Evolutionary conservation across 2,113 vertebrate species (phyloP), one percentile per base, ranked within the genome.

Genomic region (Recurvirostra avosetta): DNA sequence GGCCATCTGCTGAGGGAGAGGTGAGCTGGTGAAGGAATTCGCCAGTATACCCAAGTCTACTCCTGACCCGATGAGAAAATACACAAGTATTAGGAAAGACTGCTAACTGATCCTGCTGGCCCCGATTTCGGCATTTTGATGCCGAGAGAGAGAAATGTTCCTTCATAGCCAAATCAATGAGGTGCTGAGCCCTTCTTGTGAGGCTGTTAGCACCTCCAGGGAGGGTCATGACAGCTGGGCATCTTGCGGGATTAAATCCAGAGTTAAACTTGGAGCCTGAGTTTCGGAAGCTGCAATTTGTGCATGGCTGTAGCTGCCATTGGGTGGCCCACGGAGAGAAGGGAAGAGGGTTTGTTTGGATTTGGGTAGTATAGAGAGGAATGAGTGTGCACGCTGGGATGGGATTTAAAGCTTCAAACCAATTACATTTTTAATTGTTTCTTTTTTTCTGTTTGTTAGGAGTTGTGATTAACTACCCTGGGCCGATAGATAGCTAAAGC

Each of bases 361-460:
- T 92, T 88, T 88, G 73, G 81, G 49, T 79, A 58, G 74, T 53
- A 23, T 43, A 17, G 6, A 62, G 74, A 94, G 63, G 87, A 96
- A 93, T 76, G 90, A 83, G 45, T 34, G 27, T n/a, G 15, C 93
- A 70, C 72, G 85, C 94, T 96, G 93, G 71, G 90, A 73, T 95
- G 96, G 92, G 94, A 95, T 96, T 96, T 96, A 62, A 78, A 92
- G 90, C 93, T 96, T 95, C 96, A 97, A 96, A 73, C 87, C 90
- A 95, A 95, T 94, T 95, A 95, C 84, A 86, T 93, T 95, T 96
- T 91, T 94, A 95, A 93, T 95, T 85, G 89, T 97, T 96, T 86
- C 89, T 70, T 55, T 34, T 92, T 92, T 88, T 82, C 5, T 89
- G 71, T 96, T 96, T 96, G 77, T 94, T 95, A 95, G 87, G 90